These are phyloP conservation scores for Anabacerthia variegaticeps DNA, from an alignment of 2,797 vertebrate genomes.

Conservation along the genomic window DNA sequence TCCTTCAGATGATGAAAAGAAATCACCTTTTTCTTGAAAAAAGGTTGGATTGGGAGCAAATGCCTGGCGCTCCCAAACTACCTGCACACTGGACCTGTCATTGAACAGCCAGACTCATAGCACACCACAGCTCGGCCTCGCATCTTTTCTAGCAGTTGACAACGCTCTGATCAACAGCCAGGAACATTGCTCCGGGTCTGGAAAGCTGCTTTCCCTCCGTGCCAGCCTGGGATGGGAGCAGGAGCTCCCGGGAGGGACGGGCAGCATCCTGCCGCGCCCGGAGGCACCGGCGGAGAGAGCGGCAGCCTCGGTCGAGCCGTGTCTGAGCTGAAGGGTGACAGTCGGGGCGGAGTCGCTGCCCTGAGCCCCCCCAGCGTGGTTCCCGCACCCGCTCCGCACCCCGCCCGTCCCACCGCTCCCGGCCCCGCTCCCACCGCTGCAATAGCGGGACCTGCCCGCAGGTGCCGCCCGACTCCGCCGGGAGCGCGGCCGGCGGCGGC, in stretches of 20 bases:
- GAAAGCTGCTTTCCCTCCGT: not conserved
- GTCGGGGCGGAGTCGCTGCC: not conserved
- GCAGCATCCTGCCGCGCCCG: rapidly evolving
- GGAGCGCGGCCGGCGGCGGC: not conserved
- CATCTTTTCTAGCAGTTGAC: not conserved
- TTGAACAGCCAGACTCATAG: rapidly evolving
- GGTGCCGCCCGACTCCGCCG: slow-evolving; percentile 68
- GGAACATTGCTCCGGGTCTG: rapidly evolving
- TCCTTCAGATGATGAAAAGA: not conserved
- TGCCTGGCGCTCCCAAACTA: not conserved
- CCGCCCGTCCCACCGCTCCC: not conserved
- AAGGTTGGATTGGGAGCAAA: not conserved
- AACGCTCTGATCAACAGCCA: rapidly evolving
- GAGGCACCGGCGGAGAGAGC: not conserved
- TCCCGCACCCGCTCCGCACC: not conserved
- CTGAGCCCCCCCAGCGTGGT: not conserved
- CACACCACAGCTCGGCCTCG: not conserved
- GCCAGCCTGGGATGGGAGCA: not conserved
- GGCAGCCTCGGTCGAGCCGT: not conserved
- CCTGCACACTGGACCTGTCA: not conserved
- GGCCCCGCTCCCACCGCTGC: not conserved
- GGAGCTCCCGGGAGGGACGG: not conserved
- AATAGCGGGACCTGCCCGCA: slow-evolving; percentile 45
- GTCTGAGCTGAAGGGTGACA: not conserved
- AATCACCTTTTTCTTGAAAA: not conserved